phyloP scores from a whole-genome alignment of 1,140 invertebrate genomes.

The Prorops nasuta region DNA sequence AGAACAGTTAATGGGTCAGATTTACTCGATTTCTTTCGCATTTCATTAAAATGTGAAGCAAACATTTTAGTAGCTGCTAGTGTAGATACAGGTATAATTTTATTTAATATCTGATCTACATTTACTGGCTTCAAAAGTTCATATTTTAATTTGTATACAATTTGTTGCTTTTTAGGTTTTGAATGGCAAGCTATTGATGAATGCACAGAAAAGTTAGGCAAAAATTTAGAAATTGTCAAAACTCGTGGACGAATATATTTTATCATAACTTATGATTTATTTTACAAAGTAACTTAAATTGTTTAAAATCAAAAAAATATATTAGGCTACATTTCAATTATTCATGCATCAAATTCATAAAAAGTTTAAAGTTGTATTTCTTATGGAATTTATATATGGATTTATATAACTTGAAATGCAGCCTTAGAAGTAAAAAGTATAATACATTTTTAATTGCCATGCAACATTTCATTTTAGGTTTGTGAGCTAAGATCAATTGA shows the following conservation, averaged over 20 bases:
- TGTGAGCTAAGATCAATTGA: constrained; percentile 56
- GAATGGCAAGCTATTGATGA: constrained; percentile 59
- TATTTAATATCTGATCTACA: too few relatives aligned
- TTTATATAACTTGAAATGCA: neutral
- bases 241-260: constrained; percentile 58
- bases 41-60: too few relatives aligned
- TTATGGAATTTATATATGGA: too few relatives aligned
- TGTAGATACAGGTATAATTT: too few relatives aligned
- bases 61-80: too few relatives aligned
- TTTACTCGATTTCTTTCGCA: too few relatives aligned
- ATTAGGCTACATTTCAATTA: too few relatives aligned
- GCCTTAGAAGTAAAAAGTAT: neutral
- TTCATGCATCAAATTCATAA: too few relatives aligned
- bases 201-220: constrained; percentile 54
- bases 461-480: constrained; percentile 41
- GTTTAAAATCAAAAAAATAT: too few relatives aligned
- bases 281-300: constrained; percentile 41
- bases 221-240: constrained; percentile 29
- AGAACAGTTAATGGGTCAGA: too few relatives aligned
- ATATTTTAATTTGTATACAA: constrained; percentile 15
- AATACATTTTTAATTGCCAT: neutral
- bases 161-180: constrained; percentile 47
- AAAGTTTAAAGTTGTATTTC: too few relatives aligned
- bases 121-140: neutral
- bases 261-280: constrained; percentile 39